These are phyloP conservation scores for Saccostrea echinata DNA, from an alignment of 1,140 invertebrate genomes.

Conservation along the genomic window DNA sequence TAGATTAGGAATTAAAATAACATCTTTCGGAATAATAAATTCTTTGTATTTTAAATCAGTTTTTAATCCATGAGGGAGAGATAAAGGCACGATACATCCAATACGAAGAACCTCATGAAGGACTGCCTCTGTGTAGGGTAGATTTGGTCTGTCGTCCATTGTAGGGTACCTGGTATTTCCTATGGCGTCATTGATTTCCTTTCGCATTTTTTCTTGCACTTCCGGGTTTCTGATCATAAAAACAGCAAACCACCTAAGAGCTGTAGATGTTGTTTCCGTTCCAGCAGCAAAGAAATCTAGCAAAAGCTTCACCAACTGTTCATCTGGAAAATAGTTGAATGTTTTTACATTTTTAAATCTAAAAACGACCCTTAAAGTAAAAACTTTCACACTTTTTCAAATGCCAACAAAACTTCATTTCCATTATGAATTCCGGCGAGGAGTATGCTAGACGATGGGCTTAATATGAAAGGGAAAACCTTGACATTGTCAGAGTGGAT, in stretches of 20 bases:
- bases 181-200: conserved; percentile 91
- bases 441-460: no score
- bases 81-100: conserved; percentile 76
- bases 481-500: no score
- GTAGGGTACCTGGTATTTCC: conserved; percentile 87
- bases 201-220: conserved; percentile 89
- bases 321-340: background rate
- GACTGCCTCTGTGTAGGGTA: conserved; percentile 69
- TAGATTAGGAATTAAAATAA: conserved; percentile 72
- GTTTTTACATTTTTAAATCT: no score
- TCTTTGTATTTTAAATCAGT: conserved; percentile 66
- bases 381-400: no score
- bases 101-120: conserved; percentile 76
- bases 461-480: no score
- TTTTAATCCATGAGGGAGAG: conserved; percentile 68
- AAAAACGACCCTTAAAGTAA: no score
- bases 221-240: conserved; percentile 88
- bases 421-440: no score
- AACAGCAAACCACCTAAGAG: conserved; percentile 87
- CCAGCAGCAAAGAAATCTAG: conserved; percentile 58
- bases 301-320: background rate
- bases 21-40: conserved; percentile 71
- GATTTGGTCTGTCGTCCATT: conserved; percentile 85
- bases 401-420: no score
- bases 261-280: conserved; percentile 61